phyloP scores from a whole-genome alignment of 1,140 invertebrate species.

The Drosophila insularis region DNA sequence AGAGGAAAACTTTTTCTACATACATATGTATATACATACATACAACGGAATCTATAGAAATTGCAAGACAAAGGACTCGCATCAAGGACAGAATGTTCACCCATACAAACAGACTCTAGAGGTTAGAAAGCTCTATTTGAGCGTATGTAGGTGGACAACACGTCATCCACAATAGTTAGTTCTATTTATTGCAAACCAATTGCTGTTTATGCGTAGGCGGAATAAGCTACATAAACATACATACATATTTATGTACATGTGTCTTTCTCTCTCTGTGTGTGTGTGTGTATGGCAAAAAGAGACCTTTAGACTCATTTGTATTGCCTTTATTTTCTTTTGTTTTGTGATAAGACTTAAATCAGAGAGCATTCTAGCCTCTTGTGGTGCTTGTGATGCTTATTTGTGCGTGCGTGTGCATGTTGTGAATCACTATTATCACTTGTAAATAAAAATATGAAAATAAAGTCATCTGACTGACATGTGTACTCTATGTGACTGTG shows the following conservation, averaged over 20 bases:
- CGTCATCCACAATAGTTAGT: background rate
- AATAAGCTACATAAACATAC: background rate
- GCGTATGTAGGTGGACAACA: constrained; percentile 6
- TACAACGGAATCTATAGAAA: too few species aligned
- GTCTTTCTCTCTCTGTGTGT: background rate
- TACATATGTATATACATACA: too few species aligned
- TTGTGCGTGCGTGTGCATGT: constrained; percentile 1
- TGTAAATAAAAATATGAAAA: constrained; percentile 5
- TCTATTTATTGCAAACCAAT: constrained; percentile 9
- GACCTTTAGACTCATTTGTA: constrained; percentile 5
- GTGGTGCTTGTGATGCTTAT: background rate
- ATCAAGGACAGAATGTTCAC: background rate
- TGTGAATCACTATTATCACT: constrained; percentile 8
- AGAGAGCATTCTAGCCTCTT: background rate
- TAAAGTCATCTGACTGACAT: constrained; percentile 53
- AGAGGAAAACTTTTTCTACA: too few species aligned
- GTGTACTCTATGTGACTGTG: constrained; percentile 47
- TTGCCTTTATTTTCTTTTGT: constrained; percentile 2
- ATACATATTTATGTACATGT: background rate
- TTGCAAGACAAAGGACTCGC: background rate
- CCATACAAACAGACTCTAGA: background rate
- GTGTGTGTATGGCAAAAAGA: background rate
- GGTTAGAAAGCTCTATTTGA: background rate
- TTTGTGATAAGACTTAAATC: background rate
- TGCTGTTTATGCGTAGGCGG: constrained; percentile 7